These are phyloP conservation scores for Sardinella longiceps DNA, from an alignment of 2,797 vertebrate species.

Conservation along the genomic window DNA sequence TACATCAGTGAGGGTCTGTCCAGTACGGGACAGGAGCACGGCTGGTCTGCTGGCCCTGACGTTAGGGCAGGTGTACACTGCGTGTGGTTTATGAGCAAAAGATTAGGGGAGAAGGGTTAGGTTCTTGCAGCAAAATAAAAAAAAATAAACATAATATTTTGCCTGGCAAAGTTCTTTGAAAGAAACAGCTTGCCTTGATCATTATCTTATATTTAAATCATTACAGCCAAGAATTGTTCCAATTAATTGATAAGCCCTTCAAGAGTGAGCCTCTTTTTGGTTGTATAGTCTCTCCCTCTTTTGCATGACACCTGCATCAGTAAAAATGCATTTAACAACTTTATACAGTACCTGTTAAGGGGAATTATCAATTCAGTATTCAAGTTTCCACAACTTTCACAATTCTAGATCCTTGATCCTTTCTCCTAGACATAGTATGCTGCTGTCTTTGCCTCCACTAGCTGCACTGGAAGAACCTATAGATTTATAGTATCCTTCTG, in stretches of 20 bases:
- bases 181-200: background rate
- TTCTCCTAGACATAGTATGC: background rate
- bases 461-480: background rate
- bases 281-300: background rate
- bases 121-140: background rate
- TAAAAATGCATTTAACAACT: too few relatives aligned
- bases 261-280: background rate
- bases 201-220: background rate
- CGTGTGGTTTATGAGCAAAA: background rate
- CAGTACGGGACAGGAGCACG: constrained; percentile 36
- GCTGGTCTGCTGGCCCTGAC: constrained; percentile 34
- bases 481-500: too few relatives aligned
- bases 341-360: too few relatives aligned
- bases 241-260: background rate
- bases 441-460: background rate
- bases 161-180: background rate
- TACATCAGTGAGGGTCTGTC: constrained; percentile 44
- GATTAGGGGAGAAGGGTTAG: background rate
- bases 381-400: background rate
- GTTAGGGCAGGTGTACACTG: constrained; percentile 45
- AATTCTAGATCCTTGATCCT: too few relatives aligned
- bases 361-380: too few relatives aligned
- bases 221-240: background rate
- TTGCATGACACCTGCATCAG: too few relatives aligned
- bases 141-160: background rate